Conservation (phyloP, 2,113 vertebrate genomes). For the Desmodus rotundus region DNA sequence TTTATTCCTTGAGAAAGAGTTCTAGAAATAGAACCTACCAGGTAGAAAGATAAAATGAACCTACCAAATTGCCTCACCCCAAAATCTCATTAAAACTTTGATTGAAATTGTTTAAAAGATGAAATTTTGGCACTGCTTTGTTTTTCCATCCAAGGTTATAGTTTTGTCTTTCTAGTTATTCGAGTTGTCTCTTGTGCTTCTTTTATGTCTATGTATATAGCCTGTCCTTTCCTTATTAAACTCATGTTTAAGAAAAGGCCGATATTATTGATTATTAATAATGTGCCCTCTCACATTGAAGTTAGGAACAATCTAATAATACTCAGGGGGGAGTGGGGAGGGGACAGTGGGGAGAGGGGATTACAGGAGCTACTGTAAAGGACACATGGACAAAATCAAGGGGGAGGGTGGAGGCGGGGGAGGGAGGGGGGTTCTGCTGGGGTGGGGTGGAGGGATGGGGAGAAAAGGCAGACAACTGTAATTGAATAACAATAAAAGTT, state of each 20-base stretch:
- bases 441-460: too few relatives aligned
- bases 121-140: neutral
- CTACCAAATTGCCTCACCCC: neutral
- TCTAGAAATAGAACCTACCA: neutral
- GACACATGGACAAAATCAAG: too few relatives aligned
- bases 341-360: too few relatives aligned
- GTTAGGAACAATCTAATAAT: too few relatives aligned
- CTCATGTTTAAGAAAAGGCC: neutral
- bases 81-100: neutral
- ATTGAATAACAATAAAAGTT: too few relatives aligned
- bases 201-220: neutral
- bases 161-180: neutral
- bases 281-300: too few relatives aligned
- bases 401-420: too few relatives aligned
- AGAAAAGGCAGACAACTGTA: too few relatives aligned
- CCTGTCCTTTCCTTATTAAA: neutral
- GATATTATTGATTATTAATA: neutral
- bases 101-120: constrained; percentile 33
- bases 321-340: too few relatives aligned
- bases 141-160: neutral
- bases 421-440: too few relatives aligned
- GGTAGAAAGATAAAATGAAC: neutral
- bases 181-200: neutral
- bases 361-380: too few relatives aligned
- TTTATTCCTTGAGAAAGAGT: constrained; percentile 26